phyloP scores from a whole-genome alignment of 2,888 invertebrate species.

The Orchesellides sinensis region DNA sequence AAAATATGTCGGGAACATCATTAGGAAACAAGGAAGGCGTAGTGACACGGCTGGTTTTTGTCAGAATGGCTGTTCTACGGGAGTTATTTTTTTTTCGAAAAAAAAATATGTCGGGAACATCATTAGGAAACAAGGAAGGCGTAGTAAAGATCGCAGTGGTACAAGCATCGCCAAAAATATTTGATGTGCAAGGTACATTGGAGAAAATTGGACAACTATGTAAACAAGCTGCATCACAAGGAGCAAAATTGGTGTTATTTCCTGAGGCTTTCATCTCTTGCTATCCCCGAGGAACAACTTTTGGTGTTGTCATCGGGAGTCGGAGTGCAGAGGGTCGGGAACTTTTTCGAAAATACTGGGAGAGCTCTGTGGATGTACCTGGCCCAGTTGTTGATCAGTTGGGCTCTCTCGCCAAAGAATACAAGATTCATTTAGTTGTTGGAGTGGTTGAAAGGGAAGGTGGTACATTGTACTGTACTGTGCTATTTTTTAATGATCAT shows the following conservation, averaged over 20 bases:
- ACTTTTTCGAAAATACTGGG: slow-evolving; percentile 64
- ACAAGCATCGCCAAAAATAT: slow-evolving; percentile 62
- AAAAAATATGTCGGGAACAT: background rate
- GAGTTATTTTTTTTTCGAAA: background rate
- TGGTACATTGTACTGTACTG: slow-evolving; percentile 64
- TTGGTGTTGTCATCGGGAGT: slow-evolving; percentile 48
- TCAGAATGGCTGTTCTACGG: background rate
- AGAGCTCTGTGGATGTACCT: slow-evolving; percentile 65
- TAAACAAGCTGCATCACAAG: slow-evolving; percentile 43
- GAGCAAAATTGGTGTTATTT: slow-evolving; percentile 65
- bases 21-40: background rate
- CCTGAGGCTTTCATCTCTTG: slow-evolving; percentile 69
- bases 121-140: background rate
- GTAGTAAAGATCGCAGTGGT: slow-evolving; percentile 65
- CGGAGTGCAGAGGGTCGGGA: slow-evolving; percentile 63
- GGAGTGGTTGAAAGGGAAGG: slow-evolving; percentile 67
- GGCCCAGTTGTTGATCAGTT: slow-evolving; percentile 60
- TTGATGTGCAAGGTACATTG: slow-evolving; percentile 58
- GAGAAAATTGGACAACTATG: slow-evolving; percentile 53
- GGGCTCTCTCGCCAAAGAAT: slow-evolving; percentile 47
- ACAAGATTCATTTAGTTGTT: slow-evolving; percentile 57
- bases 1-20: background rate
- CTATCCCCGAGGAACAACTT: slow-evolving; percentile 65
- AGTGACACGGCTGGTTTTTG: background rate
- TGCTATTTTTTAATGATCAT: slow-evolving; percentile 54